phyloP scores from a whole-genome alignment of 1,140 invertebrate genomes.

The Diprion similis region DNA sequence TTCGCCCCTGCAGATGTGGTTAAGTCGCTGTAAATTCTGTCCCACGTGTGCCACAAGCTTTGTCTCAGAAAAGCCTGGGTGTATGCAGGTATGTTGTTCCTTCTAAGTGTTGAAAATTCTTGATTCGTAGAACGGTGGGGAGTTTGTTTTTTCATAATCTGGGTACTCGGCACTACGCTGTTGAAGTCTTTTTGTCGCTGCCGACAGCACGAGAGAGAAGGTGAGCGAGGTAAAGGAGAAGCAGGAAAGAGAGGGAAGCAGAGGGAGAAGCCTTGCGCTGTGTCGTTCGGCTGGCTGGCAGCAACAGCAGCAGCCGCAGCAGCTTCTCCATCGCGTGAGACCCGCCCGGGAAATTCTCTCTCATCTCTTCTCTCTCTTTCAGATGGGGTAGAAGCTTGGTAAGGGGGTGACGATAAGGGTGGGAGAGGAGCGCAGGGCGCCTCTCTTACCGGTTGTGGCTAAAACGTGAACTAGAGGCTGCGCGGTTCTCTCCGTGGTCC shows the following conservation, averaged over 20 bases:
- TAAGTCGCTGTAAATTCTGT: too few relatives aligned
- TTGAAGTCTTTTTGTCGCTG: neutral
- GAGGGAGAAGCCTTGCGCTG: neutral
- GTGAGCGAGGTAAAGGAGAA: too few relatives aligned
- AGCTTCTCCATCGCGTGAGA: neutral
- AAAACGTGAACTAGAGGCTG: neutral
- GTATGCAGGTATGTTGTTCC: neutral
- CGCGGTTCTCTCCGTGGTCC: constrained; percentile 2
- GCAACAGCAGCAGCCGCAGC: neutral
- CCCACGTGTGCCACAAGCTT: too few relatives aligned
- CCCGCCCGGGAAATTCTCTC: constrained; percentile 4
- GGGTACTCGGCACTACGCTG: too few relatives aligned
- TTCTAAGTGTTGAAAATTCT: neutral
- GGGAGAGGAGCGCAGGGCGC: neutral
- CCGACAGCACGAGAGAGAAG: too few relatives aligned
- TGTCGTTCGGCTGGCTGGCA: neutral
- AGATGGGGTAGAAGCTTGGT: neutral
- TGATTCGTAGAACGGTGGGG: neutral
- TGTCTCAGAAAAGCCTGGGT: neutral
- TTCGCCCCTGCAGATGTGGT: too few relatives aligned
- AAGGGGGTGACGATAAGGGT: neutral
- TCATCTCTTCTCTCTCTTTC: constrained; percentile 3
- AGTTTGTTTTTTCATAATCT: neutral
- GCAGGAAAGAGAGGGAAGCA: neutral
- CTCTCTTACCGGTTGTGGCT: neutral